These are phyloP conservation scores for Carassius gibelio DNA, from an alignment of 2,113 vertebrate species.

Conservation along the genomic window DNA sequence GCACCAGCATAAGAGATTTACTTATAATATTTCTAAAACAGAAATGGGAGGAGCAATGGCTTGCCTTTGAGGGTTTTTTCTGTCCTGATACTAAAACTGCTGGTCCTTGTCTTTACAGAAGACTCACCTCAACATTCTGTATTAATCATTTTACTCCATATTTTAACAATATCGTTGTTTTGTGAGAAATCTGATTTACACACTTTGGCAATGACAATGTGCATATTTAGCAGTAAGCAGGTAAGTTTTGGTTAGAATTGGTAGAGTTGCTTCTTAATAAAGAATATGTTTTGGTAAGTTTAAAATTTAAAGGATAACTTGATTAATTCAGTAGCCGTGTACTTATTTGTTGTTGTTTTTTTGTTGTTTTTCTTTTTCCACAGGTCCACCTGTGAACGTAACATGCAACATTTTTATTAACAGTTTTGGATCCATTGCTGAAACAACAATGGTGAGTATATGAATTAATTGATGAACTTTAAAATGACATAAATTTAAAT, in stretches of 20 bases:
- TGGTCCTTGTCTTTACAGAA: conserved; percentile 56
- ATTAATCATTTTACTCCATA: neutral
- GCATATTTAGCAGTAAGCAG: neutral
- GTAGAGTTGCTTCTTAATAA: neutral
- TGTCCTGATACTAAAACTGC: conserved; percentile 64
- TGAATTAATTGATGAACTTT: too few relatives aligned
- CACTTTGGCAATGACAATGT: neutral
- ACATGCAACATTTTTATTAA: conserved; percentile 99
- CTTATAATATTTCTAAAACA: conserved; percentile 41
- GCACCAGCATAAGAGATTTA: conserved; percentile 18
- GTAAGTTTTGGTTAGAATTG: conserved; percentile 38
- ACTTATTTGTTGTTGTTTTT: conserved; percentile 44
- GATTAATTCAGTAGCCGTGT: conserved; percentile 27
- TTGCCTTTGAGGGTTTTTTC: conserved; percentile 46
- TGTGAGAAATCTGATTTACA: neutral
- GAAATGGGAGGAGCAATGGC: conserved; percentile 40
- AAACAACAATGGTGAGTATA: conserved; percentile 95
- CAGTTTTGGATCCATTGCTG: conserved; percentile 99
- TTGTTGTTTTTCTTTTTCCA: conserved; percentile 51
- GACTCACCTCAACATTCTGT: conserved; percentile 32
- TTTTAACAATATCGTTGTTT: conserved; percentile 8
- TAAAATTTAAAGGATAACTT: neutral
- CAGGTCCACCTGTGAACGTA: conserved; percentile 96
- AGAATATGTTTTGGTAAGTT: neutral
- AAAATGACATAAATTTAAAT: too few relatives aligned